Evolutionary conservation across 2,113 vertebrate genomes (phyloP), one percentile per base, ranked within the genome.

Genomic region (Pollachius pollachius): DNA sequence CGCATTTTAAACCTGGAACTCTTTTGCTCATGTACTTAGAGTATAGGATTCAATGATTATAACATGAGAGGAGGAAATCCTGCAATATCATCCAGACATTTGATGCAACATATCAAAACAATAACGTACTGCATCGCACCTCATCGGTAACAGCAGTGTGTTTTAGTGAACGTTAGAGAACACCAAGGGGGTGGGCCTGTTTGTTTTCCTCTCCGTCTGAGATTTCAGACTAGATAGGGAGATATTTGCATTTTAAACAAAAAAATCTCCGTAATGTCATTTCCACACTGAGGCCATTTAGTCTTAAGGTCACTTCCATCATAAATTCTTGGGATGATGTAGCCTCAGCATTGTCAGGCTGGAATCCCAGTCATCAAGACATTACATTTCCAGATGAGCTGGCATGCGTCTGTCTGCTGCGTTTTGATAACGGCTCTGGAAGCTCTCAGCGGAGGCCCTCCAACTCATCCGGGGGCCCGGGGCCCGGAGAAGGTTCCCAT

Each of bases 301-400:
- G 69, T 61, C 79, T 21, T 72, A 75, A 80, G 67, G 72, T 84
- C 67, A 81, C 72, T 63, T 79, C 73, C 64, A 71, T 78, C 81
- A 75, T 87, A 87, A 85, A 83, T 84, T 85, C 75, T 64, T 78
- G 69, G 73, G 78, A 80, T 73, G 74, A 82, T 76, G 62, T 65
- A 73, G 77, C 73, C 64, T 77, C 77, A 74, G 63, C 41, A 62
- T 83, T 83, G 79, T 87, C 76, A 65, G 71, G 62, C 60, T 71
- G 63, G 72, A 70, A 83, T 74, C 74, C 67, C 72, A 64, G 64
- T 84, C 72, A 21, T 56, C 34, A 18, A 60, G 60, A 70, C 71
- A 89, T 86, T 68, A 67, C 76, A 84, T 87, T 90, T 86, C 84
- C 89, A 91, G 89, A 87, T 85, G 84, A 90, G 63, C 73, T 71